Base-by-base conservation (phyloP, 64 coral and sea anemone species). In the Astreopora myriophthalma region DNA sequence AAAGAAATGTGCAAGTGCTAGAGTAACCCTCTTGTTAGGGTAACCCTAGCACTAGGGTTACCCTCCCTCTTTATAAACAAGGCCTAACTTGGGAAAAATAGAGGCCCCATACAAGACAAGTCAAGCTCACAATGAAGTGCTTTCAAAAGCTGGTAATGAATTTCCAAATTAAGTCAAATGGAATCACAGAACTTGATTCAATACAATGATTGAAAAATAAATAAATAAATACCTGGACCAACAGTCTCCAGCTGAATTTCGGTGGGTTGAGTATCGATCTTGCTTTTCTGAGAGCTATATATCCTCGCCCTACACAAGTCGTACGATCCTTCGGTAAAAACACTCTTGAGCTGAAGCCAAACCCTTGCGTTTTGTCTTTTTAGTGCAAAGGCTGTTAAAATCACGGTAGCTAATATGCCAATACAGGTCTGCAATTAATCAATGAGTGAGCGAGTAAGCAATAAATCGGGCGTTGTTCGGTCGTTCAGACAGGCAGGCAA, bases 331-430 rank as follows among this genome's bases (percentile, higher is more conserved):
- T 71, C 34, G 32, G 75, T 33, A 24, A 87, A 64, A 24, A 88
- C 9, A 37, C 37, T 69, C 57, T 89, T 94, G 5, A 87, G 38
- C 24, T 83, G 66, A 12, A 67, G 73, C 95, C 95, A 97, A 30
- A 99, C 23, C 14, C 69, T 64, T 10, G 87, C 39, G 35, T 99
- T 67, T 62, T 96, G 75, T n/a, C 97, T 85, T 85, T 89, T 96
- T 58, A 99, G 93, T 29, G 80, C 80, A 48, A 84, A 99, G n/a
- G 92, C 63, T 6, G 76, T 88, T 29, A 99, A 38, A 20, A 96
- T 90, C 25, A 93, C 64, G 17, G 60, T 49, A 2, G 73, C 26
- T 66, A 99, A 80, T 74, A 99, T 93, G 0, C 86, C 94, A 32
- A 96, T 79, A 57, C 91, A 99, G 0, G 94, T 87, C 97, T 99